Base-by-base conservation (phyloP, 2,797 vertebrate genomes). In the Gymnoscopelus braueri region DNA sequence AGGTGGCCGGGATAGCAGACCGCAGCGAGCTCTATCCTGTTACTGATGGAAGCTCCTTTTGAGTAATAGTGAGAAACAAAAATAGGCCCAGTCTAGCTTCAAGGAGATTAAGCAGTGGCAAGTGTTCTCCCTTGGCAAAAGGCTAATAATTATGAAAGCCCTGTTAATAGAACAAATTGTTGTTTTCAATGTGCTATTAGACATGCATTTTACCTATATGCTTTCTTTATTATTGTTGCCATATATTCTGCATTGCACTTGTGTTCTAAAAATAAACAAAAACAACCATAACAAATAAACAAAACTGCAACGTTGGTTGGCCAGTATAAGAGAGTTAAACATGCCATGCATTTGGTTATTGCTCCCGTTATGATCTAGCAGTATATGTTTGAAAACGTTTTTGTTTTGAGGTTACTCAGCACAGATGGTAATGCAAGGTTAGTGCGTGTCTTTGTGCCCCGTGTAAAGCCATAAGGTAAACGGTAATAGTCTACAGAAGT, bases 401-500 rank as follows among this genome's bases (percentile, higher is more conserved):
- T 85, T 77, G 74, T 84, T 81, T 74, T 72, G 65, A 81, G 83
- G 79, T 72, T 75, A 79, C 82, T 82, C 86, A 79, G 80, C 89
- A 78, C 87, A 92, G 83, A 89, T 91, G 88, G 86, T 79, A 84
- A 88, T 83, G 66, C 80, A 87, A 87, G 86, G 84, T 89, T 85
- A 87, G 81, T 67, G 69, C 67, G 71, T 74, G 86, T 78, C 84
- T 87, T 75, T 88, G 83, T 88, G 86, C 70, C 87, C 83, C 35
- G 77, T 85, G 78, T 84, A 85, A 39, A 91, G 89, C 92, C 91
- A 93, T 89, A 93, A 91, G 92, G 92, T 92, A 94, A 93, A 92
- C 91, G 91, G 89, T 89, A 90, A 92, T 90, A 95, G 94, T 89
- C 83, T 94, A 91, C 95, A 94, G 94, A 93, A 96, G 94, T 95